Conservation (phyloP, 2,888 invertebrate genomes). For the Digitonthophagus gazella region DNA sequence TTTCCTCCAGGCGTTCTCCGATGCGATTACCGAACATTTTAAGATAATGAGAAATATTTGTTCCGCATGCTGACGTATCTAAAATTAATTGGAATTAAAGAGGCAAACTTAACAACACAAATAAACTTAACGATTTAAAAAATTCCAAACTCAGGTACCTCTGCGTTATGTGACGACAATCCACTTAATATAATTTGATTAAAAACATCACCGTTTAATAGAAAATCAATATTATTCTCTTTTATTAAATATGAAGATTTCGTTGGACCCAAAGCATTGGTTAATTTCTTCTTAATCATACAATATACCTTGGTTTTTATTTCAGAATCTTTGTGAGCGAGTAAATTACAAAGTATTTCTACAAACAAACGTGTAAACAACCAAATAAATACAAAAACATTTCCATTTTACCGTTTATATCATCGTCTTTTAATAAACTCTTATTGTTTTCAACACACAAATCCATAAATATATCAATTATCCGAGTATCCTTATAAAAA, state of each 20-base stretch:
- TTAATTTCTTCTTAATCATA: constrained; percentile 56
- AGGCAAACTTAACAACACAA: too few relatives aligned
- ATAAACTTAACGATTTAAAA: too few relatives aligned
- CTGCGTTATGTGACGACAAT: constrained; percentile 50
- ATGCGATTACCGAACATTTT: constrained; percentile 63
- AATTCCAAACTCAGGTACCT: constrained; percentile 41
- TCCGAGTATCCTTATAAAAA: constrained; percentile 58
- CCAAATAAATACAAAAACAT: not conserved
- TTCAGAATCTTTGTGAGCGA: constrained; percentile 59
- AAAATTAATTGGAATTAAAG: too few relatives aligned
- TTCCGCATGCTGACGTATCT: constrained; percentile 60
- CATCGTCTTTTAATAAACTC: constrained; percentile 32
- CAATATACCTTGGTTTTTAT: constrained; percentile 58
- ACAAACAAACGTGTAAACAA: constrained; percentile 26
- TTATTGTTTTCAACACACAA: constrained; percentile 39
- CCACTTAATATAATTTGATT: constrained; percentile 67
- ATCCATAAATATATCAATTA: constrained; percentile 50
- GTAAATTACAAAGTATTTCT: constrained; percentile 54
- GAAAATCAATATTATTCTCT: constrained; percentile 55
- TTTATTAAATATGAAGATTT: constrained; percentile 40
- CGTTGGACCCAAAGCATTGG: constrained; percentile 56
- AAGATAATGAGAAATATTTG: constrained; percentile 63
- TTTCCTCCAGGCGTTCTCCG: constrained; percentile 62
- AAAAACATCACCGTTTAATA: constrained; percentile 59
- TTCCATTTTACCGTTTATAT: constrained; percentile 17